These are phyloP conservation scores for Phylloscopus trochiloides DNA, from an alignment of 2,113 vertebrate species.

Conservation along the genomic window DNA sequence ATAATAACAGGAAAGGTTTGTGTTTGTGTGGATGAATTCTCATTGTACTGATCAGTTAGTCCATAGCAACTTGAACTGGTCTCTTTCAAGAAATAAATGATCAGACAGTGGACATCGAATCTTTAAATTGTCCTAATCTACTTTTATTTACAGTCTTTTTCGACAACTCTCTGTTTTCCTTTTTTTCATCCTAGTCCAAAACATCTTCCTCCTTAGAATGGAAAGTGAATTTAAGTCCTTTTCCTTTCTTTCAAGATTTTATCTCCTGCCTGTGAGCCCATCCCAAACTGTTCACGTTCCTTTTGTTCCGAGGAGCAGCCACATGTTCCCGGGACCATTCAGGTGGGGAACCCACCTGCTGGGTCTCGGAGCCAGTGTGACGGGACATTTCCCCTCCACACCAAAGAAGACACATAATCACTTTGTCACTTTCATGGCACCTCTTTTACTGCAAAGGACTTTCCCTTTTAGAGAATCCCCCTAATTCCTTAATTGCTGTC, in stretches of 20 bases:
- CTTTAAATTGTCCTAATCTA: background rate
- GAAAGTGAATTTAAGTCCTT: background rate
- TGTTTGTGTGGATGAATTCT: background rate
- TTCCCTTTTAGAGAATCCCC: background rate
- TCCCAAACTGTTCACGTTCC: background rate
- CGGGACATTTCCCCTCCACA: constrained; percentile 41
- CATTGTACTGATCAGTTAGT: background rate
- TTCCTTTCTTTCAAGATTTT: constrained; percentile 11
- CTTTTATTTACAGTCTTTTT: background rate
- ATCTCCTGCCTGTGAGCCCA: background rate
- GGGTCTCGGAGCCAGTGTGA: constrained; percentile 38
- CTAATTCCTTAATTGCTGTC: constrained; percentile 38
- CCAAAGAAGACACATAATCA: constrained; percentile 51
- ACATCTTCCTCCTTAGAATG: background rate
- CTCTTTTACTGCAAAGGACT: constrained; percentile 44
- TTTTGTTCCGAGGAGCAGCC: constrained; percentile 35
- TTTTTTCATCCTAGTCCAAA: background rate
- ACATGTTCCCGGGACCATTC: constrained; percentile 28
- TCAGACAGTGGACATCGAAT: background rate
- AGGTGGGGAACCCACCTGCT: constrained; percentile 49
- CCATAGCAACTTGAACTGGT: background rate
- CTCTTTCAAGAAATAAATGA: background rate
- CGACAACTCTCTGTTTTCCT: background rate
- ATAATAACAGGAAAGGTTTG: background rate
- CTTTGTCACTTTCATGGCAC: constrained; percentile 58